Conservation (phyloP, 2,113 vertebrate genomes). For the Lamprologus speciosus region DNA sequence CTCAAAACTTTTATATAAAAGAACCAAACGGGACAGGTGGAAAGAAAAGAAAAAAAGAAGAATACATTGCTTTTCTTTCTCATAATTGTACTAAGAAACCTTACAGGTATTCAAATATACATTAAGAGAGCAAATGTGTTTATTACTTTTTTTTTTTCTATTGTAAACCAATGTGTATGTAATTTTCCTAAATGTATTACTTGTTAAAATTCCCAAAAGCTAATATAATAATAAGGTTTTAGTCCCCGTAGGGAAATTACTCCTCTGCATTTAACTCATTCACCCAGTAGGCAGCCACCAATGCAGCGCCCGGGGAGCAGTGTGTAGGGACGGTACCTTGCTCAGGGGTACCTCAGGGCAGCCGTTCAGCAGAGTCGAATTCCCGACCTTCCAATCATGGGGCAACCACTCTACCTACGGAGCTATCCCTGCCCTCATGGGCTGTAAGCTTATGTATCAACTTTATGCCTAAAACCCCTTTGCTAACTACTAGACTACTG, state of each 20-base stretch:
- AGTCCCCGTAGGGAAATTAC: not conserved
- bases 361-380: not conserved
- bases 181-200: not conserved
- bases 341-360: not conserved
- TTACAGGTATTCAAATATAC: not conserved
- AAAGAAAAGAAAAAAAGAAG: not conserved
- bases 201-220: not conserved
- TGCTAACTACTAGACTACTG: not conserved
- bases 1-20: not conserved
- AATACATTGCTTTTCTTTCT: not conserved
- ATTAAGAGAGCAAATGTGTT: not conserved
- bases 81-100: not conserved
- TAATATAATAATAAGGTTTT: not conserved
- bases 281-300: not conserved
- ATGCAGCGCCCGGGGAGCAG: not conserved
- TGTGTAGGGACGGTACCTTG: not conserved
- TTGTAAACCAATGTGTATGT: not conserved
- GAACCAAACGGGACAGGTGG: fast-evolving
- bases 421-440: not conserved
- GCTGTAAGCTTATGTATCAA: not conserved
- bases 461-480: not conserved
- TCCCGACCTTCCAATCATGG: not conserved
- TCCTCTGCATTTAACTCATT: not conserved
- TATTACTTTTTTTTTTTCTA: not conserved
- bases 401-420: not conserved